Base-by-base conservation (phyloP, 2,113 vertebrate genomes). In the Phocoena phocoena region DNA sequence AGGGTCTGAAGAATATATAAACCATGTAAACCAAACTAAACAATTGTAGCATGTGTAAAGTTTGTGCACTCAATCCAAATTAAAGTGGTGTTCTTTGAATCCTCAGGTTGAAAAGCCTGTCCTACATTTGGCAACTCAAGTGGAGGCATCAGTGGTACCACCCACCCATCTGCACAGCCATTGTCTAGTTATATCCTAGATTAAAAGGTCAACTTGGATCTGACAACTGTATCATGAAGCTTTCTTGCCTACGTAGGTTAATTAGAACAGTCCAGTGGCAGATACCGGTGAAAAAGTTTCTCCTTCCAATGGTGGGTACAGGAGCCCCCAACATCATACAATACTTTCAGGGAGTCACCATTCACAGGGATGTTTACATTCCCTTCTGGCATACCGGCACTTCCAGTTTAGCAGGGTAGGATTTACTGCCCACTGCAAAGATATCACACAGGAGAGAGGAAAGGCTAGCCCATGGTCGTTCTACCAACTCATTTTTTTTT, bases 171-270 rank as follows among this genome's bases (percentile, higher is more conserved):
- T 77, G 8, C 36, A 68, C 38, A 86, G 31, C 26, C 41, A 58
- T 23, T 74, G 53, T 93, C 53, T 44, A 47, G 28, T 79, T 92
- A 41, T n/a, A 65, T 50, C 38, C 33, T 60, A 73, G n/a, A 95
- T 73, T 91, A 44, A 76, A 89, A 92, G 68, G 36, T 71, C 73
- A 91, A 0, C n/a, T 93, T 97, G 86, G 38, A 18, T 87, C 96
- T 87, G 7, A 8, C 36, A 93, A 53, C 36, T 65, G 47, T 9
- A 62, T 3, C 15, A 13, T 87, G 41, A 15, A 80, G 67, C 3
- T 92, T 77, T 91, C n/a, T 50, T 11, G 28, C 20, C 17, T 86
- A 5, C 58, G 26, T 12, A 89, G 26, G 33, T 95, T 44, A 83
- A 63, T 81, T 73, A 58, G 12, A 95, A 79, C 38, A 73, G 23